A percentile compares a stretch with the other conserved stretches of the same genome.
Conservation (phyloP, 1,140 invertebrate genomes). For the Ctenoplectra terminalis region DNA sequence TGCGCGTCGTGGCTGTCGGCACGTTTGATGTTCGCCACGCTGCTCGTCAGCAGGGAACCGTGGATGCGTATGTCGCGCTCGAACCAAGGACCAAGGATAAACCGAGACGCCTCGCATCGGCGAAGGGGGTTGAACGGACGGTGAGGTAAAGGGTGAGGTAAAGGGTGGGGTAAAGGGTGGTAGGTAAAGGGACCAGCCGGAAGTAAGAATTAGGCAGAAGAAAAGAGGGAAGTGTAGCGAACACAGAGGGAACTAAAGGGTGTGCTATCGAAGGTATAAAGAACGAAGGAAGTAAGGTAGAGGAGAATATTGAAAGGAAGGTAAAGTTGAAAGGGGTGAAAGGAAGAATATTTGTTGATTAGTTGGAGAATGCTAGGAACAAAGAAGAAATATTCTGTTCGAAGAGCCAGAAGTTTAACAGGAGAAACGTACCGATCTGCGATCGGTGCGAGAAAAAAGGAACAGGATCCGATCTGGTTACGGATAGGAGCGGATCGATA, state of each 20-base stretch:
- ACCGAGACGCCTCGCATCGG: conserved; percentile 38
- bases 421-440: background rate
- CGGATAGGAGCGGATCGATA: background rate
- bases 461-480: background rate
- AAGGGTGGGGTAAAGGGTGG: background rate
- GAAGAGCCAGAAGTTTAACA: background rate
- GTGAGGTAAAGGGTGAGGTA: background rate
- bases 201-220: conserved; percentile 10
- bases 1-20: conserved; percentile 73
- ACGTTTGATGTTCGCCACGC: conserved; percentile 73
- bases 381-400: background rate
- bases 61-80: conserved; percentile 67
- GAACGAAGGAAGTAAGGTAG: background rate
- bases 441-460: background rate
- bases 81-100: conserved; percentile 55
- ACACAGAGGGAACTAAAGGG: background rate
- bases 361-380: background rate
- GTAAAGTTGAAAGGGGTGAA: background rate
- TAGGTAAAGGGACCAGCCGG: background rate
- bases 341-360: background rate
- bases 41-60: conserved; percentile 54
- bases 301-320: background rate
- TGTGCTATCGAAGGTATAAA: background rate
- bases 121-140: background rate
- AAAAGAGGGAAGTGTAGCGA: conserved; percentile 28